Evolutionary conservation across 2,888 invertebrate species (phyloP).

Genomic region (Geotrupes spiniger): DNA sequence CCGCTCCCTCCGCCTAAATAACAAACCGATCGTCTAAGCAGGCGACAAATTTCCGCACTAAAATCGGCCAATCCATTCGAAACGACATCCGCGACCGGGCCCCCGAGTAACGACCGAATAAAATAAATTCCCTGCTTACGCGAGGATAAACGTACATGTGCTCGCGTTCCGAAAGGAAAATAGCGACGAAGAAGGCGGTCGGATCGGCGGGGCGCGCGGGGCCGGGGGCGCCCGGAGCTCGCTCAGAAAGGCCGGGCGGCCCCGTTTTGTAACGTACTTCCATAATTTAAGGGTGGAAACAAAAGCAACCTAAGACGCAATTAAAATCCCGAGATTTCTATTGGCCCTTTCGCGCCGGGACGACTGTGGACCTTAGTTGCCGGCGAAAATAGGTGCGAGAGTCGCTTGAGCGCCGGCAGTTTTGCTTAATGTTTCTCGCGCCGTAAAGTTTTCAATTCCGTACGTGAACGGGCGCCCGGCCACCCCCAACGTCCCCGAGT

Average conservation of each 20-base stretch:
- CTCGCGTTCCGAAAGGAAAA: too few species aligned
- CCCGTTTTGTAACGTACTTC: conserved; percentile 1
- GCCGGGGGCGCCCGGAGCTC: too few species aligned
- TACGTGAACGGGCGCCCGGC: too few species aligned
- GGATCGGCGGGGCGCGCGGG: not conserved
- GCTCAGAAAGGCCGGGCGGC: conserved; percentile 3
- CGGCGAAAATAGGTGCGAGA: conserved; percentile 34
- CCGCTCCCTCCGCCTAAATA: too few species aligned
- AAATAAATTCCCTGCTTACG: too few species aligned
- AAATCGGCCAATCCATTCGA: too few species aligned
- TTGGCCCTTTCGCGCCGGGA: conserved; percentile 38
- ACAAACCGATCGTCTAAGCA: too few species aligned
- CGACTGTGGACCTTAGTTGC: conserved; percentile 35
- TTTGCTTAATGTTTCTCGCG: not conserved
- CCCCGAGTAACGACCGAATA: too few species aligned
- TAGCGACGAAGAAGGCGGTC: not conserved
- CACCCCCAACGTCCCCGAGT: too few species aligned
- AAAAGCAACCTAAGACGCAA: conserved; percentile 53
- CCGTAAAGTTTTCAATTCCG: conserved; percentile 3
- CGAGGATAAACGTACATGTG: too few species aligned
- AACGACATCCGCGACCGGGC: too few species aligned
- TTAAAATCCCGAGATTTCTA: conserved; percentile 52
- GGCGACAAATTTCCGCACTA: too few species aligned
- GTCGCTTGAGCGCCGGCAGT: not conserved
- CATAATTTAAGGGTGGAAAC: conserved; percentile 41